phyloP scores from a whole-genome alignment of 2,797 vertebrate species.

The Nannoperca australis region DNA sequence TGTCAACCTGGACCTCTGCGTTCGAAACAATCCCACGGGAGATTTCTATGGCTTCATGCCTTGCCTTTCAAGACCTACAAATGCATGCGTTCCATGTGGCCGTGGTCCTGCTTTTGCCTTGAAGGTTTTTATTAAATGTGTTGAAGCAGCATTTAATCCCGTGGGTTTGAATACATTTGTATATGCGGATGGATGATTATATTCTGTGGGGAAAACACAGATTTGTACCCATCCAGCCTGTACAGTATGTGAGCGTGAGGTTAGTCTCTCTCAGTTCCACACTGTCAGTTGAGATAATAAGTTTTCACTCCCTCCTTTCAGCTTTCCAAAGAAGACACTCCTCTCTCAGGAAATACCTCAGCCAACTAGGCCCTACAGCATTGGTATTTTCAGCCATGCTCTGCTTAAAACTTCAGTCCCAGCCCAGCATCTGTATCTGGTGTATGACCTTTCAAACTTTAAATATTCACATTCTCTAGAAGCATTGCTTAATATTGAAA shows the following conservation, averaged over 20 bases:
- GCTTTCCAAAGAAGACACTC: slow-evolving; percentile 24
- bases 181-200: slow-evolving; percentile 4
- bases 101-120: slow-evolving; percentile 1
- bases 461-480: slow-evolving; percentile 15
- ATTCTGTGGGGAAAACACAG: background rate
- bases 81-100: slow-evolving; percentile 22
- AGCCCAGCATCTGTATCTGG: slow-evolving; percentile 15
- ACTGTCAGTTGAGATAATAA: slow-evolving; percentile 24
- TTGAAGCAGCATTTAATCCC: slow-evolving; percentile 26
- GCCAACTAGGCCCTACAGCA: slow-evolving; percentile 23
- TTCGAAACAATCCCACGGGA: slow-evolving; percentile 8
- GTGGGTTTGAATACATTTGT: background rate
- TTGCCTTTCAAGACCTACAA: slow-evolving; percentile 29
- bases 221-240: slow-evolving; percentile 11
- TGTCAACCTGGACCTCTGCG: slow-evolving; percentile 16
- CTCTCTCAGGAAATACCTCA: slow-evolving; percentile 33
- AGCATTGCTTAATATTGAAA: slow-evolving; percentile 5
- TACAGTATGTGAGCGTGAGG: background rate
- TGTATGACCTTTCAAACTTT: slow-evolving; percentile 21
- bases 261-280: background rate
- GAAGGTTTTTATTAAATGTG: slow-evolving; percentile 35
- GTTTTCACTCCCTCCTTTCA: slow-evolving; percentile 1
- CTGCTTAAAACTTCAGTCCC: slow-evolving; percentile 37
- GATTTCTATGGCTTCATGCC: background rate
- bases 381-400: slow-evolving; percentile 34